Base-by-base conservation (phyloP, 2,888 invertebrate genomes). In the Plagodis dolabraria region DNA sequence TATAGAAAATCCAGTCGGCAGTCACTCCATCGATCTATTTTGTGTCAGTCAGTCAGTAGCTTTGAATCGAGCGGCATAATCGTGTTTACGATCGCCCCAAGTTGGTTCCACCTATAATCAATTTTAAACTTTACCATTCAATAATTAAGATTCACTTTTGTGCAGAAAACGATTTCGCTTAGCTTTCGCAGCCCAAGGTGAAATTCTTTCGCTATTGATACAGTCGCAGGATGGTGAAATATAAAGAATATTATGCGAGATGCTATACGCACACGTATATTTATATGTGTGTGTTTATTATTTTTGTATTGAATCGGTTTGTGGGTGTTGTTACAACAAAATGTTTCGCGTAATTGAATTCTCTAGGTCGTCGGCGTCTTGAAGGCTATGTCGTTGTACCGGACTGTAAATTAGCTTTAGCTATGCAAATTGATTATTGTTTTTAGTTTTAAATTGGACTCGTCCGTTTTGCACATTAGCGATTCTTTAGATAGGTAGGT, bases 181-280 rank as follows among this genome's bases (percentile, higher is more conserved):
- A 77, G 79, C 85, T 86, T 85, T 86, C 85, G 72, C 80, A 72
- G 72, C 71, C 77, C 86, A 86, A 86, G 86, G 86, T 79, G 82
- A 84, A 81, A 85, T 83, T 84, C 81, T 81, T 81, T 64, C 60
- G 63, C 63, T 52, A 61, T 63, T 64, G 57, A 63, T 74, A 70
- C 57, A 67, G 56, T 56, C 63, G 58, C 36, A 57, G 53, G 63
- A 63, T 68, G 62, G 65, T 62, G 66, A 70, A 70, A 70, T 67
- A 61, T 53, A 34, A 54, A 62, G 58, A 62, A 63, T 64, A 64
- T 58, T 47, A 60, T 60, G 53, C 42, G 22, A 54, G 49, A 62
- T 62, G 49, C 35, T 60, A 49, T 62, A 55, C 22, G 22, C 4
- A 22, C 22, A 22, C 22, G 22, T 22, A 22, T 22, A 5, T 40